Conservation (phyloP, 2,888 invertebrate species). For the Kuschelorhynchus macadamiae region DNA sequence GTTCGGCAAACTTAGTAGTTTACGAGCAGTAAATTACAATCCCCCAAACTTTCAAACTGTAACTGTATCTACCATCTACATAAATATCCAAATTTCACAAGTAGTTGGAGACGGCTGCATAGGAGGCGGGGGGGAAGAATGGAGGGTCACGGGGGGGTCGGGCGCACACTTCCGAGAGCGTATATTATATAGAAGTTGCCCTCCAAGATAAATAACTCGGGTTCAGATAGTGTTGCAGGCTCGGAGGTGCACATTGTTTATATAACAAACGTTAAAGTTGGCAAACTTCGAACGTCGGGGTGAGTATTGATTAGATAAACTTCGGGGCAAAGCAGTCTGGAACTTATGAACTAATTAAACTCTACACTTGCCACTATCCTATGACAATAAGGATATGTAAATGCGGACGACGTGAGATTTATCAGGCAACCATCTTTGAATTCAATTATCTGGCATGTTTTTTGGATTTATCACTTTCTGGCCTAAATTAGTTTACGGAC, state of each 20-base stretch:
- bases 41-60: constrained; percentile 42
- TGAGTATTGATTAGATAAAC: constrained; percentile 67
- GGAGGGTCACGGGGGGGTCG: constrained; percentile 22
- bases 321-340: constrained; percentile 58
- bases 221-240: constrained; percentile 63
- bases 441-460: not conserved
- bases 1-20: constrained; percentile 41
- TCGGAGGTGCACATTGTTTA: constrained; percentile 67
- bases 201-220: constrained; percentile 63
- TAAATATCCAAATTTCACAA: constrained; percentile 52
- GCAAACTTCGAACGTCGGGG: constrained; percentile 61
- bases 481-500: too few species aligned
- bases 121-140: constrained; percentile 19
- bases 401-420: constrained; percentile 59
- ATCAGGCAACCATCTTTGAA: constrained; percentile 20
- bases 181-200: constrained; percentile 49
- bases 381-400: constrained; percentile 69
- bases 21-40: constrained; percentile 50
- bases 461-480: not conserved
- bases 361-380: constrained; percentile 62
- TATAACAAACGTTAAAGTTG: constrained; percentile 68
- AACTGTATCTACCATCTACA: constrained; percentile 49
- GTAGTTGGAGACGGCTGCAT: constrained; percentile 46
- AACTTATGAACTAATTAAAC: constrained; percentile 70
- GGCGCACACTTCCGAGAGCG: constrained; percentile 39